A percentile compares a stretch with the other conserved stretches of the same genome.
Evolutionary conservation across 2,113 vertebrate genomes (phyloP).

Genomic region (Odocoileus virginianus): DNA sequence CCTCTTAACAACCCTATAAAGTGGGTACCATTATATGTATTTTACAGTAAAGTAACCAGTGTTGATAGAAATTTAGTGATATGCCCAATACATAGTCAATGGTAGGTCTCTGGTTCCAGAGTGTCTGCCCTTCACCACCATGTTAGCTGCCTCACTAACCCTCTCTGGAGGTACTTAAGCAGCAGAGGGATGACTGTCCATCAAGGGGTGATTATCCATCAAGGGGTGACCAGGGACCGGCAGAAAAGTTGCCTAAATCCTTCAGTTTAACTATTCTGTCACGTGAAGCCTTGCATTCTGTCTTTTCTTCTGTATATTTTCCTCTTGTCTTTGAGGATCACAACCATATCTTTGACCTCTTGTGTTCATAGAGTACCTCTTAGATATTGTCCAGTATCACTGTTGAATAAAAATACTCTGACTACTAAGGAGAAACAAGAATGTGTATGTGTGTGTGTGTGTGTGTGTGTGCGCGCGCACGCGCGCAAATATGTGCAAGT

Average conservation of each 20-base stretch:
- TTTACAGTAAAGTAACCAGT: neutral
- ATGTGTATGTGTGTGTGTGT: neutral
- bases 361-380: neutral
- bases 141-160: too few relatives aligned
- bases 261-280: neutral
- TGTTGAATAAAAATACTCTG: neutral
- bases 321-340: neutral
- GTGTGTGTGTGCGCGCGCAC: too few relatives aligned
- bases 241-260: neutral
- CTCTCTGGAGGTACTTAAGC: neutral
- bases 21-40: neutral
- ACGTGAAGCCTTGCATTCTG: neutral
- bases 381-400: neutral
- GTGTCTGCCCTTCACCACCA: neutral
- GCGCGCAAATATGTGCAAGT: neutral
- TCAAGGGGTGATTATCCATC: neutral
- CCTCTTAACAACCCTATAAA: neutral
- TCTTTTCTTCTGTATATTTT: neutral
- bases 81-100: neutral
- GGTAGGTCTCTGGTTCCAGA: neutral
- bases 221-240: too few relatives aligned
- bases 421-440: neutral
- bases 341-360: neutral
- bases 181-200: neutral
- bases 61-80: neutral